Conservation (phyloP, 2,113 vertebrate species). For the Anguilla rostrata region DNA sequence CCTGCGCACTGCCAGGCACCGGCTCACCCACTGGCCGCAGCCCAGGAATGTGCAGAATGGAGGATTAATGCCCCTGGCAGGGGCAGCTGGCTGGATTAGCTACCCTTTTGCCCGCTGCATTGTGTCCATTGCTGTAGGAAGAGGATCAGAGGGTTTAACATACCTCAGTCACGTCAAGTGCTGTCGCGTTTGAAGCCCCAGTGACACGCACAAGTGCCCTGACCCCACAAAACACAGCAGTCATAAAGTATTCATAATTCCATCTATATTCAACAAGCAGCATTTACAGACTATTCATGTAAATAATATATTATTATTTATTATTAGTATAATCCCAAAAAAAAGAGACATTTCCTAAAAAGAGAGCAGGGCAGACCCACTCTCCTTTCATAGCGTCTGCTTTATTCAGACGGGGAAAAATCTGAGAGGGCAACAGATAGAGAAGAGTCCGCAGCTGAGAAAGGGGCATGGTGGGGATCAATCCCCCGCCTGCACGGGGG, state of each 20-base stretch:
- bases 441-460: no score
- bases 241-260: not conserved
- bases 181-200: conserved; percentile 39
- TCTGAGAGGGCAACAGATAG: no score
- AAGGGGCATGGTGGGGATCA: no score
- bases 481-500: no score
- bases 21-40: conserved; percentile 45
- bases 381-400: no score
- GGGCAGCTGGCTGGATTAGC: conserved; percentile 61
- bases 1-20: conserved; percentile 34
- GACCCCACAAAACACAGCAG: conserved; percentile 28
- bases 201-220: conserved; percentile 29
- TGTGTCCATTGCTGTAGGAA: conserved; percentile 53
- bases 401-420: no score
- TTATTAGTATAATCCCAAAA: not conserved
- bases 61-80: conserved; percentile 51
- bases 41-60: conserved; percentile 56
- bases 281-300: conserved; percentile 14
- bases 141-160: conserved; percentile 44
- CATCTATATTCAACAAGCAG: conserved; percentile 18
- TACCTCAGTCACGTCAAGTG: conserved; percentile 49
- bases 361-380: no score
- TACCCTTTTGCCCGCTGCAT: conserved; percentile 51
- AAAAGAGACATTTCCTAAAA: no score
- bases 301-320: not conserved